Evolutionary conservation across 2,888 invertebrate genomes (phyloP), one percentile per base, ranked within the genome.

Genomic region (Bombylius discolor): DNA sequence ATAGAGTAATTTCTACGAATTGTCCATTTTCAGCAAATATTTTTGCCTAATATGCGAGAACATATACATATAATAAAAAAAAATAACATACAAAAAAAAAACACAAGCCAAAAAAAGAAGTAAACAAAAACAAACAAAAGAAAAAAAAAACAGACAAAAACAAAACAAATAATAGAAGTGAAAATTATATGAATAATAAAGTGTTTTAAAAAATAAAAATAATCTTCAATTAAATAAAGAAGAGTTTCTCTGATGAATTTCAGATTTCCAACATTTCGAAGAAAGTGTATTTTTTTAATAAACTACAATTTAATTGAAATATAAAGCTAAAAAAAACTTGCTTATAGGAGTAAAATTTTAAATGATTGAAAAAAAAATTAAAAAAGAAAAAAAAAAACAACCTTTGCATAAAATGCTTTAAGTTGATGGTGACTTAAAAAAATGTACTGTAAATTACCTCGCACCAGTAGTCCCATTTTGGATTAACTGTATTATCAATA

Each of bases 381-480:
- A 39, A 39, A 39, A 39, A 2, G 11, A 39, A 39, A 11, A 23
- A 23, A 39, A 39, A 11, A 23, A 23, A 23, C 3, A 23, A 23
- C 3, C 23, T 23, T 23, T 23, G 23, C 23, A 23, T 3, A 23
- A 23, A 23, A 23, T 23, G 23, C 23, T 11, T 39, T 3, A 8
- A 9, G 6, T 39, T 11, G 11, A 39, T 9, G 11, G 11, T 9
- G 11, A 11, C 7, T 39, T 11, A 39, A 39, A 39, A 39, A 9
- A 39, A 11, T 3, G 11, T 39, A 9, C 11, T 39, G 8, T 11
- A 39, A 39, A 9, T 74, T 78, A 96, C 95, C 91, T 99, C 98
- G 72, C 96, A 98, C 84, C 91, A 93, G 75, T 80, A 94, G 75
- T 98, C 93, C 97, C 98, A 99, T 64, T 89, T 88, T 6, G 99